These are phyloP conservation scores for Apostichopus leukothele DNA, from an alignment of 53 echinoderm and acorn worm genomes.

Conservation along the genomic window DNA sequence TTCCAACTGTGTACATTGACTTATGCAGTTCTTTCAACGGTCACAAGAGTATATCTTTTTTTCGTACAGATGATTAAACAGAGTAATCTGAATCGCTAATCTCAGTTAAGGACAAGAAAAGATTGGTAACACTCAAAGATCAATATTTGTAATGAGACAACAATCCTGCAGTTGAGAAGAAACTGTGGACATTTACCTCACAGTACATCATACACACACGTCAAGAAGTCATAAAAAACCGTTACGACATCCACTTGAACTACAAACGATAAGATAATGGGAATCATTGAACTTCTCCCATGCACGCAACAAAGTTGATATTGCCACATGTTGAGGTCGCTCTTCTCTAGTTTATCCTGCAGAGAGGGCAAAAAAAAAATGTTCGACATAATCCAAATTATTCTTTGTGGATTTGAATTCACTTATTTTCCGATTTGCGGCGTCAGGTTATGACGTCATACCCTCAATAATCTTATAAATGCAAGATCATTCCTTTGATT, in stretches of 20 bases:
- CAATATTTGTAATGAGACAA: constrained; percentile 2
- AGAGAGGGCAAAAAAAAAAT: too few relatives aligned
- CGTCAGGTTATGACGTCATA: too few relatives aligned
- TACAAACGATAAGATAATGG: neutral
- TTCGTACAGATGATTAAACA: neutral
- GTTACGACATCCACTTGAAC: constrained; percentile 26
- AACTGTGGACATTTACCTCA: neutral
- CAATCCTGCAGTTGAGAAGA: neutral
- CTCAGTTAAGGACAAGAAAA: neutral
- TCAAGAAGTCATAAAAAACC: constrained; percentile 5
- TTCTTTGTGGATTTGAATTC: too few relatives aligned
- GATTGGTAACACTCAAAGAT: neutral
- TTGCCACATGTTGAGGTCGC: neutral
- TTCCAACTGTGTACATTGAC: neutral
- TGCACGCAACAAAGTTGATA: neutral
- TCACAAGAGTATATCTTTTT: neutral
- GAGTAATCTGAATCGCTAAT: constrained; percentile 6
- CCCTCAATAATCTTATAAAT: too few relatives aligned
- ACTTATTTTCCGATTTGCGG: too few relatives aligned
- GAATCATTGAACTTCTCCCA: neutral
- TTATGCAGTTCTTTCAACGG: neutral
- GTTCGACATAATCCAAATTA: too few relatives aligned
- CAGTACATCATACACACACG: constrained; percentile 1
- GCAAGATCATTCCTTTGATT: too few relatives aligned
- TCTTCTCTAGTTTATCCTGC: neutral